phyloP scores from a whole-genome alignment of 1,140 invertebrate species.

The Forficula auricularia region DNA sequence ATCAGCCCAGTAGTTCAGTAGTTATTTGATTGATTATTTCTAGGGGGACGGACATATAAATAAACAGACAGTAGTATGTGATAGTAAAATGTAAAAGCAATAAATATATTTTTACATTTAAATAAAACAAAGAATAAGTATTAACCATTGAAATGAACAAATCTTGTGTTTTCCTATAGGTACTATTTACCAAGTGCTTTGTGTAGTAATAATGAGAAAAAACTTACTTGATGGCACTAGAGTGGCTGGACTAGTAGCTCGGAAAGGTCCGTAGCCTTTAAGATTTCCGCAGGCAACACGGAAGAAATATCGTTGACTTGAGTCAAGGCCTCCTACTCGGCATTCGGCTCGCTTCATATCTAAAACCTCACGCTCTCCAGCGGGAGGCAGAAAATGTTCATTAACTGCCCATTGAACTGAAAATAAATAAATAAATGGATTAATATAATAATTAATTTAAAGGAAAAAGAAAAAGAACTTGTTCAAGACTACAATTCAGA shows the following conservation, averaged over 20 bases:
- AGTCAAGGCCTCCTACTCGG: constrained; percentile 40
- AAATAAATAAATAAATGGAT: constrained; percentile 6
- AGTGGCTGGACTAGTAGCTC: constrained; percentile 53
- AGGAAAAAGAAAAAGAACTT: neutral
- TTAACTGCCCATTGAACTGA: constrained; percentile 64
- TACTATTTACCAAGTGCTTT: too few species aligned
- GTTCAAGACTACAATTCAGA: neutral
- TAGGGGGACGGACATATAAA: too few species aligned
- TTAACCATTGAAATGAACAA: neutral
- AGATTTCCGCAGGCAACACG: constrained; percentile 71
- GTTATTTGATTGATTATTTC: too few species aligned
- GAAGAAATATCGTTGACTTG: constrained; percentile 73
- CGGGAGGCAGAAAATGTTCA: constrained; percentile 59
- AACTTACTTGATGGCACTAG: constrained; percentile 77
- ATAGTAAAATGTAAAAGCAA: neutral
- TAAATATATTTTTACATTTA: neutral
- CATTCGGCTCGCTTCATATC: constrained; percentile 40
- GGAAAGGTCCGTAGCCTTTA: constrained; percentile 71
- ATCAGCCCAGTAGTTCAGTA: too few species aligned
- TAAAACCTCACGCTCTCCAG: constrained; percentile 50
- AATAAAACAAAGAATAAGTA: neutral
- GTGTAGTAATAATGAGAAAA: too few species aligned
- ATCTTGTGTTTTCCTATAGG: too few species aligned
- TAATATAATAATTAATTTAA: neutral
- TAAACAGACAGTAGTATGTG: too few species aligned